A percentile compares a stretch with the other conserved stretches of the same genome.
Conservation (phyloP, 2,113 vertebrate species). For the Cavia aperea region DNA sequence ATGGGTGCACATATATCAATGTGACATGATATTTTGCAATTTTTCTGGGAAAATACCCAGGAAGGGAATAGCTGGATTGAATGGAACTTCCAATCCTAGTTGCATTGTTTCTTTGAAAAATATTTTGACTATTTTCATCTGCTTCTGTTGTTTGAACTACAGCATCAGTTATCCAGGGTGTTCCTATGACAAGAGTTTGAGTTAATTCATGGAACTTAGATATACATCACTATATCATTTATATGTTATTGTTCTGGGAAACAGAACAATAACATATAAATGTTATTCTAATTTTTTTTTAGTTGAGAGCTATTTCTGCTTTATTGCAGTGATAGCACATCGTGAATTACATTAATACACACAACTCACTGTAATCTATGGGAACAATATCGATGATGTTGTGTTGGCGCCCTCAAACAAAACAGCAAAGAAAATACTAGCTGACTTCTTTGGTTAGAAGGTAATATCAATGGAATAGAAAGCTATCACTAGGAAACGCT, state of each 20-base stretch:
- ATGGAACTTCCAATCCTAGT: too few species aligned
- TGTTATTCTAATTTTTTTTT: neutral
- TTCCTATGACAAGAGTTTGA: conserved; percentile 60
- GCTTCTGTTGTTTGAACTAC: conserved; percentile 42
- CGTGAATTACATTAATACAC: conserved; percentile 62
- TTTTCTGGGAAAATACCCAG: too few species aligned
- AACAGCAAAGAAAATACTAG: conserved; percentile 48
- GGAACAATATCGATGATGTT: conserved; percentile 31
- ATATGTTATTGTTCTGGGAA: conserved; percentile 56
- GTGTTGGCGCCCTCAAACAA: conserved; percentile 52
- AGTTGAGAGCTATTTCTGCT: conserved; percentile 26
- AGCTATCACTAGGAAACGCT: neutral
- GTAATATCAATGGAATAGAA: neutral
- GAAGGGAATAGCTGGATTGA: too few species aligned
- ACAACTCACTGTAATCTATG: conserved; percentile 69
- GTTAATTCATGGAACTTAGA: conserved; percentile 56
- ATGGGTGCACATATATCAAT: too few species aligned
- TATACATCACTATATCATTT: conserved; percentile 42
- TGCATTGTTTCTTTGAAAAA: conserved; percentile 32
- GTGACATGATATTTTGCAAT: too few species aligned
- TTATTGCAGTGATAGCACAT: conserved; percentile 45
- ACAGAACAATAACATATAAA: neutral
- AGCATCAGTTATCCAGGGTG: conserved; percentile 39
- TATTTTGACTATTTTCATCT: conserved; percentile 46
- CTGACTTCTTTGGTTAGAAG: conserved; percentile 47